Evolutionary conservation across 1,140 invertebrate genomes (phyloP).

Genomic region (Eumeta japonica): DNA sequence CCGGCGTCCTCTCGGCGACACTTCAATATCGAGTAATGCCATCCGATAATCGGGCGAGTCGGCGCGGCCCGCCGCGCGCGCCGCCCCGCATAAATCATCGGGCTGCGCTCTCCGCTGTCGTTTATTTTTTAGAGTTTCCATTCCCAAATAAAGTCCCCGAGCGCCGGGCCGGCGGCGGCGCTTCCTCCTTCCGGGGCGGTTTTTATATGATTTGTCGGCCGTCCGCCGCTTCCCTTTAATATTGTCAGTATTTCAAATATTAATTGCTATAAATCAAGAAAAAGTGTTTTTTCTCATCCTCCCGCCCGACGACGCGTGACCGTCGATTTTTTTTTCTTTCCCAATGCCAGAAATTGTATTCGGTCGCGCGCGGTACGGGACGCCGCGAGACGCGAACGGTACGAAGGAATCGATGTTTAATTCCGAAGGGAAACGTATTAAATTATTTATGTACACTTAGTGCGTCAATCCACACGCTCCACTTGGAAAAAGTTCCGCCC

Average conservation of each 20-base stretch:
- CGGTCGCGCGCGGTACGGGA: no score
- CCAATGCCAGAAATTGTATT: no score
- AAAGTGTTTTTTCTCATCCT: no score
- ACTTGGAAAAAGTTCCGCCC: constrained; percentile 52
- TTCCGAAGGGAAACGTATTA: constrained; percentile 41
- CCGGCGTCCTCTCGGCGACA: constrained; percentile 51
- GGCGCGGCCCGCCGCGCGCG: constrained; percentile 42
- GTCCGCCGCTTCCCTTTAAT: constrained; percentile 51
- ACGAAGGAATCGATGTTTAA: no score
- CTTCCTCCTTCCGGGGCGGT: constrained; percentile 55
- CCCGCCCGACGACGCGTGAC: no score
- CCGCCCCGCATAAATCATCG: constrained; percentile 46
- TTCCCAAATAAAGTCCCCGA: constrained; percentile 55
- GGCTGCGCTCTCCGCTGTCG: constrained; percentile 42
- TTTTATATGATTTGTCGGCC: constrained; percentile 55
- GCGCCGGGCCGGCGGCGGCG: constrained; percentile 47
- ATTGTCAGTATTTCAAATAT: constrained; percentile 57
- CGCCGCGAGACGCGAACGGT: no score
- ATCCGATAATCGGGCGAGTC: constrained; percentile 49
- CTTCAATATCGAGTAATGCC: constrained; percentile 58
- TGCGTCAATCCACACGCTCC: constrained; percentile 48
- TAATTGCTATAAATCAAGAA: constrained; percentile 57
- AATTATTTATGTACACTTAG: constrained; percentile 55
- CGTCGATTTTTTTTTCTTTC: no score
- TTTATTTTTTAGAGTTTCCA: constrained; percentile 57